phyloP scores from a whole-genome alignment of 2,797 vertebrate genomes.

The Phrynocephalus vlangalii region DNA sequence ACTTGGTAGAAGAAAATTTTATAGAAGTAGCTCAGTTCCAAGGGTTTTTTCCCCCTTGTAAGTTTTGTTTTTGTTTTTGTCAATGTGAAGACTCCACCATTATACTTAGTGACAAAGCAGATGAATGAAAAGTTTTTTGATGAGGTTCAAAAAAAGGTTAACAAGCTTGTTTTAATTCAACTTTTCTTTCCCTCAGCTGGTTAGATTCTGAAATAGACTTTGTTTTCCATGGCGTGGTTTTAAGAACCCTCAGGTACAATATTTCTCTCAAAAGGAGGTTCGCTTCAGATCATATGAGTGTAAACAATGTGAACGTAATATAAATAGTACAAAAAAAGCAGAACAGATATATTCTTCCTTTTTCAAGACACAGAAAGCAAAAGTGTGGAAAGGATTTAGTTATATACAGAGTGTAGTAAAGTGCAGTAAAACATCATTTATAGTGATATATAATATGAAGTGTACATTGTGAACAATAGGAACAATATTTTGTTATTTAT shows the following conservation, averaged over 20 bases:
- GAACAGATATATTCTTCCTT: neutral
- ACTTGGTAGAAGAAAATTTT: neutral
- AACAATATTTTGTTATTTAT: slow-evolving; percentile 47
- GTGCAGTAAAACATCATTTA: slow-evolving; percentile 5
- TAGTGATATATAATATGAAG: neutral
- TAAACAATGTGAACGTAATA: slow-evolving; percentile 4
- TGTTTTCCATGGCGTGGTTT: neutral
- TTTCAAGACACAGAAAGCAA: slow-evolving; percentile 1
- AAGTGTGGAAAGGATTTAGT: neutral
- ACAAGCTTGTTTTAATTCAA: neutral
- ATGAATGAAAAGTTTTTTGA: neutral
- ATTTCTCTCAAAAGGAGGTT: neutral
- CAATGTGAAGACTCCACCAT: neutral
- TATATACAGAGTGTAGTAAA: neutral
- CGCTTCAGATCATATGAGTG: slow-evolving; percentile 16
- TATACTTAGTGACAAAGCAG: neutral
- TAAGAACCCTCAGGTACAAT: neutral
- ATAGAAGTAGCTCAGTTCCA: neutral
- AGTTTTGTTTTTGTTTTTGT: neutral
- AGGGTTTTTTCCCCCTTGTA: too few species aligned
- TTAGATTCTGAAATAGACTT: neutral
- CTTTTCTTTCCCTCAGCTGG: neutral
- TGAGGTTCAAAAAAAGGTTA: neutral
- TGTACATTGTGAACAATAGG: neutral
- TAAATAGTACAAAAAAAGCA: accelerated